These are phyloP conservation scores for Halichoerus grypus DNA, from an alignment of 2,113 vertebrate genomes.

Conservation along the genomic window DNA sequence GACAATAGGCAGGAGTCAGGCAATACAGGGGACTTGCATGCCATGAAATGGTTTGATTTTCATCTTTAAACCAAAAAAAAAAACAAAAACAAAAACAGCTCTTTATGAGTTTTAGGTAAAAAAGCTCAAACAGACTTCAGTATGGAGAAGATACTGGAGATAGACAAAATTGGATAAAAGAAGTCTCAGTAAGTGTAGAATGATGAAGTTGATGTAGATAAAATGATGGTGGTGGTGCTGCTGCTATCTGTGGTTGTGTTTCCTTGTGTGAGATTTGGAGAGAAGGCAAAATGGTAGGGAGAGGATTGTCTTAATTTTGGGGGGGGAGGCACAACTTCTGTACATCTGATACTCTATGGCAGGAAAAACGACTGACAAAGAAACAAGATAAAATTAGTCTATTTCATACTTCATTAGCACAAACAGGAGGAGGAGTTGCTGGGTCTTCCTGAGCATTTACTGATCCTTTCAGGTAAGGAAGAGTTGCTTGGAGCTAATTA, in stretches of 20 bases:
- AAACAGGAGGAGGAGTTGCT: neutral
- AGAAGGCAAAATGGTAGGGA: neutral
- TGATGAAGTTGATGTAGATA: neutral
- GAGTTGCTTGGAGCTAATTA: slow-evolving; percentile 43
- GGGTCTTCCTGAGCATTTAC: slow-evolving; percentile 9
- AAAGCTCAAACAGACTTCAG: neutral
- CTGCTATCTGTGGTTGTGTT: neutral
- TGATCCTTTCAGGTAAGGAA: slow-evolving; percentile 48
- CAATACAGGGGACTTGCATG: fast-evolving
- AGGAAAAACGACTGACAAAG: neutral
- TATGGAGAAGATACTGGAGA: neutral
- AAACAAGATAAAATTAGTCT: slow-evolving; percentile 42
- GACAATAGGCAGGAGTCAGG: neutral
- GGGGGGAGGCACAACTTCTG: neutral
- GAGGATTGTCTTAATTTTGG: neutral
- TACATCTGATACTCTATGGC: neutral
- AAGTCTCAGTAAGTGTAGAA: neutral
- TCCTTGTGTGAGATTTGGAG: neutral
- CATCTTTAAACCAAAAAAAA: neutral
- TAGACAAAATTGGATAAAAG: neutral
- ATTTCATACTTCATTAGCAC: slow-evolving; percentile 67
- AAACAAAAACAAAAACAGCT: neutral
- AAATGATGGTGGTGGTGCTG: neutral
- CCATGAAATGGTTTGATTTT: neutral
- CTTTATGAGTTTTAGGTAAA: neutral